Evolutionary conservation across 1,140 invertebrate genomes (phyloP).

Genomic region (Drosophila kohkoa): DNA sequence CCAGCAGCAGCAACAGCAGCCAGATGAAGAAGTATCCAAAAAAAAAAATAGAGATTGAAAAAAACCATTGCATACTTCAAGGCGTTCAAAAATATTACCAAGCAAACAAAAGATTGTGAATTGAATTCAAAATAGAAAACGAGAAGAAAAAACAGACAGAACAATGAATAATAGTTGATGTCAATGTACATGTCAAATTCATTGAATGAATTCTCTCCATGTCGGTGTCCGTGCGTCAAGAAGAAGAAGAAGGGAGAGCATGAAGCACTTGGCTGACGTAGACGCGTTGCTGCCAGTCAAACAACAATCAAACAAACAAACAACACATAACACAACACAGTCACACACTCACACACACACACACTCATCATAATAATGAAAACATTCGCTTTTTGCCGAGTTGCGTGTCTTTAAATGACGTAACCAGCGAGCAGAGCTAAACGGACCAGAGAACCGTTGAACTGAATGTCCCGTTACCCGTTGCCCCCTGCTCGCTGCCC

Average conservation of each 20-base stretch:
- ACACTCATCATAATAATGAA: slow-evolving; percentile 60
- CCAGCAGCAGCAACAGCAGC: not conserved
- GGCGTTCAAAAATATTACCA: slow-evolving; percentile 18
- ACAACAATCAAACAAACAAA: slow-evolving; percentile 47
- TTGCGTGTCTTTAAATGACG: slow-evolving; percentile 76
- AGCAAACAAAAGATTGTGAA: not conserved
- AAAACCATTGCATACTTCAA: slow-evolving; percentile 29
- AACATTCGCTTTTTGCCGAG: slow-evolving; percentile 61
- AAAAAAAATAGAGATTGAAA: not conserved
- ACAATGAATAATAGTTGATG: slow-evolving; percentile 15
- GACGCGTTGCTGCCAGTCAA: slow-evolving; percentile 41
- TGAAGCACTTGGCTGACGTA: slow-evolving; percentile 11
- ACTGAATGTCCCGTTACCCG: slow-evolving; percentile 8
- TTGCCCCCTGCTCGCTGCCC: not conserved
- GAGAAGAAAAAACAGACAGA: not conserved
- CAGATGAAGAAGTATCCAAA: not conserved
- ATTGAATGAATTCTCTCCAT: slow-evolving; percentile 11
- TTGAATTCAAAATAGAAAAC: slow-evolving; percentile 4
- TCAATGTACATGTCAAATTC: slow-evolving; percentile 15
- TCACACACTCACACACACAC: slow-evolving; percentile 27
- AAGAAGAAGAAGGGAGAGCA: not conserved
- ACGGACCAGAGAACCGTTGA: slow-evolving; percentile 29
- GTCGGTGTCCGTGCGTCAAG: slow-evolving; percentile 24
- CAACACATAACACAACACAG: slow-evolving; percentile 23
- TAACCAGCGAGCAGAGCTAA: slow-evolving; percentile 47